Percentiles rank a stretch among this genome's conserved stretches.
Conservation (phyloP, 2,888 invertebrate genomes). For the Neoaliturus tenellus region DNA sequence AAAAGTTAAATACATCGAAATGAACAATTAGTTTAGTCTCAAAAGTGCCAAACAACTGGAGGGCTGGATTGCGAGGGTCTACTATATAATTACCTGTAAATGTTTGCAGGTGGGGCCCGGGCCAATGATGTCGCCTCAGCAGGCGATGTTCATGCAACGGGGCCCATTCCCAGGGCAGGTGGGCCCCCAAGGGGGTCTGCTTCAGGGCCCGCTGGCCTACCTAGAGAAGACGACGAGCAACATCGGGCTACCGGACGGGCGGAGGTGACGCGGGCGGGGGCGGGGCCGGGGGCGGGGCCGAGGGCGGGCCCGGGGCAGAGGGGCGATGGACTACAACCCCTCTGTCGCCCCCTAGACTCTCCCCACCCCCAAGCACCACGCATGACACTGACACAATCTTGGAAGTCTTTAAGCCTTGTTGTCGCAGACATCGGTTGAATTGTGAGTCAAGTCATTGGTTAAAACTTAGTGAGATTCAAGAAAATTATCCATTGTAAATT, state of each 20-base stretch:
- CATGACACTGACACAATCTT: conserved; percentile 30
- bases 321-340: conserved; percentile 73
- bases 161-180: conserved; percentile 73
- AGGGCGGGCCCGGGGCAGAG: conserved; percentile 87
- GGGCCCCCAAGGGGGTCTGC: conserved; percentile 74
- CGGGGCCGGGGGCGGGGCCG: conserved; percentile 83
- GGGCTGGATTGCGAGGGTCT: no score
- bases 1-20: no score
- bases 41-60: no score
- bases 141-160: conserved; percentile 77
- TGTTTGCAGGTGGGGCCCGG: conserved; percentile 39
- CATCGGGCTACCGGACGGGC: conserved; percentile 90
- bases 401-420: background rate
- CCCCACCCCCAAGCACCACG: conserved; percentile 60
- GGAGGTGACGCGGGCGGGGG: conserved; percentile 92
- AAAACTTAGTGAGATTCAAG: no score
- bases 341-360: conserved; percentile 61
- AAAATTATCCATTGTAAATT: no score
- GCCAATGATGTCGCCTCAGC: conserved; percentile 68
- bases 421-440: background rate
- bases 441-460: no score
- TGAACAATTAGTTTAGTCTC: no score
- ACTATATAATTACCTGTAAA: background rate
- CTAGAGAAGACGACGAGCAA: conserved; percentile 94
- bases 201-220: conserved; percentile 91